Conservation (phyloP, 2,797 vertebrate species). For the Vireo griseus region DNA sequence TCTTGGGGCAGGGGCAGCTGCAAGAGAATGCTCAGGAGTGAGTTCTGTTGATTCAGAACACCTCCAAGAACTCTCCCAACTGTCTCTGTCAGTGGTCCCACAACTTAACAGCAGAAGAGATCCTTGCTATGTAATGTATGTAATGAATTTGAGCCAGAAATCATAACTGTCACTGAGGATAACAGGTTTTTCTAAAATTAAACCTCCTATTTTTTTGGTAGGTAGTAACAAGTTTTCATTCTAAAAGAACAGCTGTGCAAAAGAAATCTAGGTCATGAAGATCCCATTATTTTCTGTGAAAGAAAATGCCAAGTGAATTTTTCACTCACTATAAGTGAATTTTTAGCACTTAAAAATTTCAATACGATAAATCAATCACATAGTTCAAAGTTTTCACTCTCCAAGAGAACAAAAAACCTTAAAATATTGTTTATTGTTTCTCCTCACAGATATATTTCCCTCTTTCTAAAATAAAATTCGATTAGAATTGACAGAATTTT, state of each 20-base stretch:
- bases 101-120: not conserved
- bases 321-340: not conserved
- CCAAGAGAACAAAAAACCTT: not conserved
- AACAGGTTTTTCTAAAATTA: not conserved
- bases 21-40: not conserved
- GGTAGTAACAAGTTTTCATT: not conserved
- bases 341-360: not conserved
- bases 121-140: not conserved
- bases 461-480: not conserved
- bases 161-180: not conserved
- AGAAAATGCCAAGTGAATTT: not conserved
- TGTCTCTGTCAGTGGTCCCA: not conserved
- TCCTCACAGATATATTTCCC: not conserved
- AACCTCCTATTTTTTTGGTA: rapidly evolving
- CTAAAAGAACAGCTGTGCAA: not conserved
- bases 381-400: not conserved
- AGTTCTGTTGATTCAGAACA: not conserved
- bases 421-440: not conserved
- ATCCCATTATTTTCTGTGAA: not conserved
- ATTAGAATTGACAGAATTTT: not conserved
- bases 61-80: rapidly evolving
- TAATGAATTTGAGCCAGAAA: not conserved
- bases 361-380: not conserved
- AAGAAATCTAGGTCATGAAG: not conserved
- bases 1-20: not conserved